Percentiles rank a stretch among this genome's conserved stretches.
These are phyloP conservation scores for Amphiprion percula DNA, from an alignment of 2,113 vertebrate genomes.

Conservation along the genomic window DNA sequence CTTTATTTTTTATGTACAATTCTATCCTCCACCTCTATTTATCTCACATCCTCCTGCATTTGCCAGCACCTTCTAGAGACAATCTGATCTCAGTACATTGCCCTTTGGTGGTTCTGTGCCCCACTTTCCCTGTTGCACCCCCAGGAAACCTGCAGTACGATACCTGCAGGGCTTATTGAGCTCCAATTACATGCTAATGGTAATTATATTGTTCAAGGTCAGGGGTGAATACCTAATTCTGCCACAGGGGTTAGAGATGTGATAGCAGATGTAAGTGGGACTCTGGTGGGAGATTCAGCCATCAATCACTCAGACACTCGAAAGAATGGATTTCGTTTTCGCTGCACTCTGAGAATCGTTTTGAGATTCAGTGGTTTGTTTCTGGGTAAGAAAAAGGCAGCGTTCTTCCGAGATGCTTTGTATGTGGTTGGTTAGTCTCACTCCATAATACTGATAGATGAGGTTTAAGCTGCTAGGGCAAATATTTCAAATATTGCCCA, in stretches of 20 bases:
- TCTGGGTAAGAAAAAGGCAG: slow-evolving; percentile 5
- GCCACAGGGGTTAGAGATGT: not conserved
- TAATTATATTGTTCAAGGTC: slow-evolving; percentile 45
- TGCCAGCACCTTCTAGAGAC: slow-evolving; percentile 14
- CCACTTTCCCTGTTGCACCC: slow-evolving; percentile 52
- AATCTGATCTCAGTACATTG: slow-evolving; percentile 6
- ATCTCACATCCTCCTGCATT: not conserved
- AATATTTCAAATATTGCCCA: slow-evolving; percentile 28
- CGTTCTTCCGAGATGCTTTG: slow-evolving; percentile 14
- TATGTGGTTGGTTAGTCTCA: slow-evolving; percentile 11
- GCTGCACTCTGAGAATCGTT: slow-evolving; percentile 27
- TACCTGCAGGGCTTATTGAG: slow-evolving; percentile 38
- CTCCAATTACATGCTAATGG: slow-evolving; percentile 66
- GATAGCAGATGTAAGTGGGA: slow-evolving; percentile 16
- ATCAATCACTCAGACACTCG: slow-evolving; percentile 41
- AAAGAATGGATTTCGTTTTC: slow-evolving; percentile 25
- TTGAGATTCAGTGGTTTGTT: slow-evolving; percentile 23
- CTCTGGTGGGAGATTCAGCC: not conserved
- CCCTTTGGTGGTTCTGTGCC: slow-evolving; percentile 59
- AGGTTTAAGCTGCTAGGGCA: slow-evolving; percentile 16
- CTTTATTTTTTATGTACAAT: not conserved
- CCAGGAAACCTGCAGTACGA: slow-evolving; percentile 32
- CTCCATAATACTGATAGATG: slow-evolving; percentile 26
- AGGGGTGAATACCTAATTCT: slow-evolving; percentile 16
- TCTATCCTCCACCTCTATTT: not conserved